phyloP scores from a whole-genome alignment of 2,888 invertebrate genomes.

The Rhingia campestris region DNA sequence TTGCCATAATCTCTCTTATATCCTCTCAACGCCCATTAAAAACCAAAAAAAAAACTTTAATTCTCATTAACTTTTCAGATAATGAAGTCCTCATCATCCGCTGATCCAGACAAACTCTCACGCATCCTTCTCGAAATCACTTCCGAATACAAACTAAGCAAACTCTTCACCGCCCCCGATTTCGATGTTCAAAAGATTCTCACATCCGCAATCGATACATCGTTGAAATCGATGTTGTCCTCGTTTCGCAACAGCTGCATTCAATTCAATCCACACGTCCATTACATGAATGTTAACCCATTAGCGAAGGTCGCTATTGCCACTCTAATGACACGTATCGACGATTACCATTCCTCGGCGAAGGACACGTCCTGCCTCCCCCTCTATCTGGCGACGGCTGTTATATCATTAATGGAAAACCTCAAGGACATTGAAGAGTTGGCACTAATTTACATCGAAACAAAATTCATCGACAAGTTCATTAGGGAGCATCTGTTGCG shows the following conservation, averaged over 20 bases:
- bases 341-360: conserved; percentile 24
- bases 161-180: conserved; percentile 83
- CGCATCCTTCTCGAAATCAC: conserved; percentile 81
- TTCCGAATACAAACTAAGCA: conserved; percentile 82
- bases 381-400: conserved; percentile 71
- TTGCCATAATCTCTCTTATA: no score
- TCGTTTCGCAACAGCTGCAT: conserved; percentile 82
- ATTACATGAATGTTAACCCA: conserved; percentile 82
- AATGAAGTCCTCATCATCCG: conserved; percentile 80
- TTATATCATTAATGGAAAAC: conserved; percentile 79
- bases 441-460: conserved; percentile 81
- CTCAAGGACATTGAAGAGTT: conserved; percentile 79
- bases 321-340: conserved; percentile 78
- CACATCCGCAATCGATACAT: conserved; percentile 83
- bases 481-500: conserved; percentile 81
- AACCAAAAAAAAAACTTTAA: not conserved
- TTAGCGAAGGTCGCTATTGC: conserved; percentile 80
- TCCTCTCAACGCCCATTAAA: not conserved
- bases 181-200: conserved; percentile 84
- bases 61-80: conserved; percentile 76
- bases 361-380: conserved; percentile 8
- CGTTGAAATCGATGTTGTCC: conserved; percentile 83
- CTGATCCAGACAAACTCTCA: conserved; percentile 79
- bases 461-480: conserved; percentile 81
- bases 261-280: conserved; percentile 82